Conservation (phyloP, 2,888 invertebrate species). For the Xanthorhoe designata region DNA sequence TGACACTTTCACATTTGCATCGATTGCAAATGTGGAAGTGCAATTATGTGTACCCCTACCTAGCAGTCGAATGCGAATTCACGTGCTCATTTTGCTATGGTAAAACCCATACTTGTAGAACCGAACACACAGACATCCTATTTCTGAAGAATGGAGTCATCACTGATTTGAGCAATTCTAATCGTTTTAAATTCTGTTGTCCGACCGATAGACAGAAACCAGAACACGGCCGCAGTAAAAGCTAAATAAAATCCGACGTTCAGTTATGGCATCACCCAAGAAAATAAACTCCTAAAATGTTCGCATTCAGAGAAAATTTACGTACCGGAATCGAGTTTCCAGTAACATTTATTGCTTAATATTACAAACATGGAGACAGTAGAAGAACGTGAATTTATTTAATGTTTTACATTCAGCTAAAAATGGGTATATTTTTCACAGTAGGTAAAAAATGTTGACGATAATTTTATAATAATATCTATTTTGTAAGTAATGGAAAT, state of each 20-base stretch:
- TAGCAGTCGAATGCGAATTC: no score
- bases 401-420: background rate
- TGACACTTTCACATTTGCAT: no score
- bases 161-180: constrained; percentile 45
- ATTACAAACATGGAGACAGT: constrained; percentile 27
- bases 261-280: constrained; percentile 39
- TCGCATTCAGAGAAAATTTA: constrained; percentile 21
- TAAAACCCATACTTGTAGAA: background rate
- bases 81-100: no score
- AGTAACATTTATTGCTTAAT: constrained; percentile 31
- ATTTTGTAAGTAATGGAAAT: no score
- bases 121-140: constrained; percentile 35
- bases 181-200: constrained; percentile 32
- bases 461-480: no score
- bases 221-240: constrained; percentile 42
- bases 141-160: constrained; percentile 50
- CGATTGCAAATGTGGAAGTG: no score
- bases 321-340: constrained; percentile 19
- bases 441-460: background rate
- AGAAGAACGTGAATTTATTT: constrained; percentile 24
- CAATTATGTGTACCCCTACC: no score
- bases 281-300: constrained; percentile 38
- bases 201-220: constrained; percentile 42
- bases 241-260: constrained; percentile 41
- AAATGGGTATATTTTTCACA: background rate